phyloP scores from a whole-genome alignment of 2,113 vertebrate species.

The Spea bombifrons region DNA sequence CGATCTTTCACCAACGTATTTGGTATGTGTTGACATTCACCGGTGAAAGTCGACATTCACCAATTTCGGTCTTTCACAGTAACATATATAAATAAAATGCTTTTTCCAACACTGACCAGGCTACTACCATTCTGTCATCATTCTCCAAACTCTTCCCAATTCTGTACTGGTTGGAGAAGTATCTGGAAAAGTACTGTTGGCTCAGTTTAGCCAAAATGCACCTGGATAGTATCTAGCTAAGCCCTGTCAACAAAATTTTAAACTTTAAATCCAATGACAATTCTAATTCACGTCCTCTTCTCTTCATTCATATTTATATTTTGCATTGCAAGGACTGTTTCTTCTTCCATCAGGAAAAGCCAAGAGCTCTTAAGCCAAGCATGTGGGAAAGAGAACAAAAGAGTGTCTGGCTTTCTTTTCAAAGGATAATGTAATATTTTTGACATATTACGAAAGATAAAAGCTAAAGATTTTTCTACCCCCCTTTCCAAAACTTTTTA shows the following conservation, averaged over 20 bases:
- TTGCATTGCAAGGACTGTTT: neutral
- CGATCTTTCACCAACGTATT: no score
- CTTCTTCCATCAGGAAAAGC: constrained; percentile 10
- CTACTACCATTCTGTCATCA: no score
- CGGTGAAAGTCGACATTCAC: no score
- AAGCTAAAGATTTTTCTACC: neutral
- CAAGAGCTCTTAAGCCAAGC: constrained; percentile 35
- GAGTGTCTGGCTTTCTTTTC: neutral
- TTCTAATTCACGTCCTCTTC: neutral
- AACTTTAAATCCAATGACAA: neutral
- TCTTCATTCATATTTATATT: neutral
- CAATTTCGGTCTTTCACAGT: no score
- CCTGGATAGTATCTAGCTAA: no score
- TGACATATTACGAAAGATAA: constrained; percentile 1
- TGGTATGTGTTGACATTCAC: no score
- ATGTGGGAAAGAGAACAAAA: constrained; percentile 18
- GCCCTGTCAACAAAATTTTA: neutral
- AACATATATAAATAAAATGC: no score
- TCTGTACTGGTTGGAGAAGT: no score
- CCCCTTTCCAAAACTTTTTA: neutral
- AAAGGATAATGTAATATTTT: neutral
- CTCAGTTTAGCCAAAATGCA: no score
- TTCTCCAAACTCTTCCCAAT: no score
- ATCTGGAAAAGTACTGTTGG: no score
- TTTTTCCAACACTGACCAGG: no score